Evolutionary conservation across 2,888 invertebrate species (phyloP).

Genomic region (Orthosia cruda): DNA sequence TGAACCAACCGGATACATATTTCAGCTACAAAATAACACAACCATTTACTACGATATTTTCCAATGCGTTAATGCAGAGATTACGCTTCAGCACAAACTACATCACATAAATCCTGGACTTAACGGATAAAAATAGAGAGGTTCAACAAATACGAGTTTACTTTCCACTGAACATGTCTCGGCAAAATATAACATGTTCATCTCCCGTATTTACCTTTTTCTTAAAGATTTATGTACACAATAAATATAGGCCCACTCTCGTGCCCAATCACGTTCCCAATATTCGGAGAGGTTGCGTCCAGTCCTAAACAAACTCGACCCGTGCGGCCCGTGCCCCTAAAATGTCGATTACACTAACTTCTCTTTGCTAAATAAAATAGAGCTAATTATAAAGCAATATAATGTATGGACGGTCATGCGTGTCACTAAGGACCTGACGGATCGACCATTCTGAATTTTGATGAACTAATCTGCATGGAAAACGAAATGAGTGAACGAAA

Average conservation of each 20-base stretch:
- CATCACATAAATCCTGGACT: slow-evolving; percentile 56
- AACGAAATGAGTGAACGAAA: too few relatives aligned
- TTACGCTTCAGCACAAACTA: slow-evolving; percentile 53
- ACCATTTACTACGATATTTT: slow-evolving; percentile 7
- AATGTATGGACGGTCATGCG: slow-evolving; percentile 55
- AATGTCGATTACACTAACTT: slow-evolving; percentile 73
- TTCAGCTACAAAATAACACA: slow-evolving; percentile 4
- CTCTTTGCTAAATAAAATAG: slow-evolving; percentile 53
- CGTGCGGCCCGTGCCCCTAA: slow-evolving; percentile 76
- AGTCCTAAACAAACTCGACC: slow-evolving; percentile 86
- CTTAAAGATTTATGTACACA: slow-evolving; percentile 87
- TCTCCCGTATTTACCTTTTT: slow-evolving; percentile 80
- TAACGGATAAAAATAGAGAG: slow-evolving; percentile 58
- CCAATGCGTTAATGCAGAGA: slow-evolving; percentile 48
- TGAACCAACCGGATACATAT: neutral
- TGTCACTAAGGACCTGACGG: neutral
- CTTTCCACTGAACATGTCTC: slow-evolving; percentile 71
- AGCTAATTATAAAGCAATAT: slow-evolving; percentile 58
- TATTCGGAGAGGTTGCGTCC: slow-evolving; percentile 78
- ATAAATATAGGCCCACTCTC: slow-evolving; percentile 81
- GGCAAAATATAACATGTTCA: slow-evolving; percentile 72
- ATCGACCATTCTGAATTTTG: slow-evolving; percentile 14
- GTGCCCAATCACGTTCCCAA: slow-evolving; percentile 86
- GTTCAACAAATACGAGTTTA: slow-evolving; percentile 63
- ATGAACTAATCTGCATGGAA: slow-evolving; percentile 30